A percentile compares a stretch with the other conserved stretches of the same genome.
Evolutionary conservation across 2,797 vertebrate genomes (phyloP).

Genomic region (Rhinichthys osculus): DNA sequence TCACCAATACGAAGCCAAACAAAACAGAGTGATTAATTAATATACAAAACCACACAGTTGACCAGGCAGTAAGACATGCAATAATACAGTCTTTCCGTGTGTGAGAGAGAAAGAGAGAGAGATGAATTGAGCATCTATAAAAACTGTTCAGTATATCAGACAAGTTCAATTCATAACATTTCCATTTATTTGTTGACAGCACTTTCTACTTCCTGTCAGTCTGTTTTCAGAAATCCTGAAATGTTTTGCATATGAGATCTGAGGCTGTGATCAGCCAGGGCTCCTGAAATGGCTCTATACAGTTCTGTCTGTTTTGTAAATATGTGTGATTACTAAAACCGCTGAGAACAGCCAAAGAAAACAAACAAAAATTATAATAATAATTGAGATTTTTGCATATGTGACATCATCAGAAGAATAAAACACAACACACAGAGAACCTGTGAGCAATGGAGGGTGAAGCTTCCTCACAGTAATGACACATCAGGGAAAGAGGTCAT

Average conservation of each 20-base stretch:
- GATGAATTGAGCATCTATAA: constrained; percentile 29
- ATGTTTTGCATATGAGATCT: constrained; percentile 56
- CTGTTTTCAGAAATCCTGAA: neutral
- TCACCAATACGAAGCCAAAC: constrained; percentile 72
- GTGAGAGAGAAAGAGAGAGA: constrained; percentile 74
- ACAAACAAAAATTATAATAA: constrained; percentile 33
- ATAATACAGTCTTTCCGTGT: constrained; percentile 77
- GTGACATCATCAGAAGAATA: constrained; percentile 49
- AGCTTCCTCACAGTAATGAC: constrained; percentile 84
- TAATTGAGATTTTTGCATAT: constrained; percentile 36
- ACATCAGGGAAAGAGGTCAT: constrained; percentile 47
- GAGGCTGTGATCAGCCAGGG: constrained; percentile 26
- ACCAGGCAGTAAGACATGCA: constrained; percentile 82
- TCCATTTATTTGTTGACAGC: constrained; percentile 4
- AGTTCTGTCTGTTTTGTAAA: constrained; percentile 35
- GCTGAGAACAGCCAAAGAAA: constrained; percentile 29
- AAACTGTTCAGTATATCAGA: constrained; percentile 53
- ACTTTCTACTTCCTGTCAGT: neutral
- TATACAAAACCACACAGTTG: constrained; percentile 80
- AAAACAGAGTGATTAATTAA: constrained; percentile 70
- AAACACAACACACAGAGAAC: constrained; percentile 41
- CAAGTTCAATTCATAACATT: constrained; percentile 30
- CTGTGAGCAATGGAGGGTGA: constrained; percentile 38
- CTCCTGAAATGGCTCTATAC: constrained; percentile 37
- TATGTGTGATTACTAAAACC: constrained; percentile 39